Conservation (phyloP, 2,113 vertebrate species). For the Pseudorectes ferrugineus region DNA sequence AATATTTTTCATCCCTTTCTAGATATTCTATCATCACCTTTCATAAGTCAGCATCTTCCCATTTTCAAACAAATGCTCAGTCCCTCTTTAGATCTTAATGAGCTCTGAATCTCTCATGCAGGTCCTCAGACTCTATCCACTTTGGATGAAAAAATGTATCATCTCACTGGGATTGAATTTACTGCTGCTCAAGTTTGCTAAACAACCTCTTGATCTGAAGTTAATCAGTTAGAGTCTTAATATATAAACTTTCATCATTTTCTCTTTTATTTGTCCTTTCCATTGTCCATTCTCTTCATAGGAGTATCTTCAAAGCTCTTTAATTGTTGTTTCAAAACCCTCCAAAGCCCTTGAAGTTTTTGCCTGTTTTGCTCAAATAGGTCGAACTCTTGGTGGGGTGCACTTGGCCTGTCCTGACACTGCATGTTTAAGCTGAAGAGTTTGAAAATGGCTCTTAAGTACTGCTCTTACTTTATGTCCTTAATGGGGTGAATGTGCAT, state of each 20-base stretch:
- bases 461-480: not conserved
- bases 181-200: not conserved
- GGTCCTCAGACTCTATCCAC: not conserved
- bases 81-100: not conserved
- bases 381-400: not conserved
- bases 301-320: not conserved
- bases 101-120: not conserved
- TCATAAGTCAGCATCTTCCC: not conserved
- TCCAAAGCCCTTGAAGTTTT: not conserved
- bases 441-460: not conserved
- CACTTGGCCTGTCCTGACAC: not conserved
- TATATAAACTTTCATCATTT: not conserved
- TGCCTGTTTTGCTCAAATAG: not conserved
- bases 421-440: not conserved
- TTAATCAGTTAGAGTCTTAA: not conserved
- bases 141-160: not conserved
- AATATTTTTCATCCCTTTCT: not conserved
- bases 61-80: not conserved
- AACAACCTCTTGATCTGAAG: not conserved
- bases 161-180: not conserved
- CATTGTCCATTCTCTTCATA: not conserved
- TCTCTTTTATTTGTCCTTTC: not conserved
- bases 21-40: not conserved
- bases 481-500: fast-evolving
- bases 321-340: not conserved